Evolutionary conservation across 2,888 invertebrate genomes (phyloP), one percentile per base, ranked within the genome.

Genomic region (Cinara cedri): DNA sequence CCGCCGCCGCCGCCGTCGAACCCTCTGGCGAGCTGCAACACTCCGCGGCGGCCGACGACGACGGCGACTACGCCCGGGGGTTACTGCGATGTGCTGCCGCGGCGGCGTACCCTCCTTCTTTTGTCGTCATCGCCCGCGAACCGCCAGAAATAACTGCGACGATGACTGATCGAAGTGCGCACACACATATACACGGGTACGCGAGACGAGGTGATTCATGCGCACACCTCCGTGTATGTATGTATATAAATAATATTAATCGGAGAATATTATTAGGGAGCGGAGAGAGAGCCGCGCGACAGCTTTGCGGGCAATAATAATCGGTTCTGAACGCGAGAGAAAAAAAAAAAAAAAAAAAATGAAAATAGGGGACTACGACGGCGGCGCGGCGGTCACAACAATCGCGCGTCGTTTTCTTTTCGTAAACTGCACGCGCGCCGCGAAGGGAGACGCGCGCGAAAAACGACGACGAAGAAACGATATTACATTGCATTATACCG

Each of bases 301-400:
- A 70, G 78, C 78, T 78, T 78, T 78, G 78, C 78, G 78, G 70
- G 78, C 78, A 78, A 78, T 78, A 78, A 78, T 78, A 70, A 78
- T 76, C 74, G 63, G 63, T 74, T 21, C 60, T 13, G 60, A 34
- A 6, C 34, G 34, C 34, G 34, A 3, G 34, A 34, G 6, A 34
- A 34, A 34, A 34, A 34, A 34, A 34, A 34, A 34, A 34, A 34
- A 34, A 34, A 34, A 34, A 34, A 34, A 34, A 34, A 34, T 34
- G 6, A 34, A 34, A 34, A 34, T 34, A 44, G 16, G 63, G 34
- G 49, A 19, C n/a, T n/a, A n/a, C n/a, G n/a, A n/a, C n/a, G n/a
- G n/a, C n/a, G n/a, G n/a, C n/a, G 51, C 72, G 72, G 1, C 42
- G 54, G 44, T 34, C 74, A 63, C 74, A 63, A 74, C 74, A 54